A percentile compares a stretch with the other conserved stretches of the same genome.
phyloP scores from a whole-genome alignment of 2,888 invertebrate genomes.

The Sinodicranocentrus sp. region DNA sequence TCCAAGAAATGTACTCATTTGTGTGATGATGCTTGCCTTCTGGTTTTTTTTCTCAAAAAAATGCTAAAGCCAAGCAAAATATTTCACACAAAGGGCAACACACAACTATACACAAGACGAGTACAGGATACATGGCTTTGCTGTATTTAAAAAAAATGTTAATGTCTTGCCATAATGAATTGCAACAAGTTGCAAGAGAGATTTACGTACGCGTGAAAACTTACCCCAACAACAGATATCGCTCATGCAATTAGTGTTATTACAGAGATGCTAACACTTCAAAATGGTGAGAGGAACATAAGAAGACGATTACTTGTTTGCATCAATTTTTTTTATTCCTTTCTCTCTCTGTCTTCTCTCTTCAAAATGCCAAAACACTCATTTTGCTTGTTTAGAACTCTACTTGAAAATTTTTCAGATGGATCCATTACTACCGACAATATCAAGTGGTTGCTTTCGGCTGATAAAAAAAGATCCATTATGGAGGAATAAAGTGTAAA shows the following conservation, averaged over 20 bases:
- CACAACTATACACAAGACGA: neutral
- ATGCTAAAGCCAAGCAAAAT: constrained; percentile 19
- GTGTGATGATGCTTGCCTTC: constrained; percentile 11
- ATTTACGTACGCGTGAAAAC: constrained; percentile 47
- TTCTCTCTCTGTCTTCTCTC: too few species aligned
- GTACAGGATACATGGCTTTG: neutral
- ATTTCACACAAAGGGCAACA: constrained; percentile 18
- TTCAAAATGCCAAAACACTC: too few species aligned
- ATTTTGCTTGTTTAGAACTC: too few species aligned
- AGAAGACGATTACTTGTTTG: too few species aligned
- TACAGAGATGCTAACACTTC: constrained; percentile 52
- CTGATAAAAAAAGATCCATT: too few species aligned
- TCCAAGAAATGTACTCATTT: constrained; percentile 3
- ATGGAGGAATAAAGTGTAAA: too few species aligned
- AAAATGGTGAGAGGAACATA: neutral
- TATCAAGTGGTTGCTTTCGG: too few species aligned
- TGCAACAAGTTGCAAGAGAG: constrained; percentile 25
- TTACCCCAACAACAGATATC: constrained; percentile 31
- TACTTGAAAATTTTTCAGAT: too few species aligned
- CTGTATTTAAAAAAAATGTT: neutral
- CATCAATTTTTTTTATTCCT: too few species aligned
- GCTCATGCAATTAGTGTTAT: constrained; percentile 60
- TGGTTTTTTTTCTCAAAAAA: constrained; percentile 1
- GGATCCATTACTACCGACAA: too few species aligned
- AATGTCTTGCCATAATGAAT: constrained; percentile 32